These are phyloP conservation scores for Ophion ventricosus DNA, from an alignment of 2,888 invertebrate genomes.

Conservation along the genomic window DNA sequence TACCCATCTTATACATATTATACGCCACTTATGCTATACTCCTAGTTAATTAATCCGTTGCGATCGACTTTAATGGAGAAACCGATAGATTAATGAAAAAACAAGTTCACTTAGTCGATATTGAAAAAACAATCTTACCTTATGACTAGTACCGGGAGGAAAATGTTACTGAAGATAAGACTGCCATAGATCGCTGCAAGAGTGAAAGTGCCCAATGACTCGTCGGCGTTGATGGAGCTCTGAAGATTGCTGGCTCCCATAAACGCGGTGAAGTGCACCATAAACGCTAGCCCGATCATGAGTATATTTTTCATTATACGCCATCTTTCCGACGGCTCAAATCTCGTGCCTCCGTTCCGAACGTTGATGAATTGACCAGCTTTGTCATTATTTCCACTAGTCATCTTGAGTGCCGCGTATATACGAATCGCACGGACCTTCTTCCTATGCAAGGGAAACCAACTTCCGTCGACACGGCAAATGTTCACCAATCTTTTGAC, in stretches of 20 bases:
- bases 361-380: conserved; percentile 73
- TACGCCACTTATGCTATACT: background rate
- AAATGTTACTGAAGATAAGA: conserved; percentile 94
- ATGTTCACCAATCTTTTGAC: background rate
- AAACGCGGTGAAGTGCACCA: conserved; percentile 96
- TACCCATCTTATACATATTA: background rate
- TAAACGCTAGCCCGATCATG: conserved; percentile 93
- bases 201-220: conserved; percentile 92
- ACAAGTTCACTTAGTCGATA: background rate
- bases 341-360: conserved; percentile 65
- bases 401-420: conserved; percentile 52
- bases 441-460: background rate
- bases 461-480: background rate
- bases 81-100: background rate
- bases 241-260: conserved; percentile 93
- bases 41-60: background rate
- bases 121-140: conserved; percentile 85
- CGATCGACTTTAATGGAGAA: background rate
- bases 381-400: conserved; percentile 58
- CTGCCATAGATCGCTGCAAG: conserved; percentile 94
- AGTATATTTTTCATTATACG: conserved; percentile 93
- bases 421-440: background rate
- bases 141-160: conserved; percentile 93
- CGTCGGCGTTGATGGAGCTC: conserved; percentile 93
- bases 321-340: conserved; percentile 86